Conservation (phyloP, 2,797 vertebrate species). For the Melanotaenia maccullochi region DNA sequence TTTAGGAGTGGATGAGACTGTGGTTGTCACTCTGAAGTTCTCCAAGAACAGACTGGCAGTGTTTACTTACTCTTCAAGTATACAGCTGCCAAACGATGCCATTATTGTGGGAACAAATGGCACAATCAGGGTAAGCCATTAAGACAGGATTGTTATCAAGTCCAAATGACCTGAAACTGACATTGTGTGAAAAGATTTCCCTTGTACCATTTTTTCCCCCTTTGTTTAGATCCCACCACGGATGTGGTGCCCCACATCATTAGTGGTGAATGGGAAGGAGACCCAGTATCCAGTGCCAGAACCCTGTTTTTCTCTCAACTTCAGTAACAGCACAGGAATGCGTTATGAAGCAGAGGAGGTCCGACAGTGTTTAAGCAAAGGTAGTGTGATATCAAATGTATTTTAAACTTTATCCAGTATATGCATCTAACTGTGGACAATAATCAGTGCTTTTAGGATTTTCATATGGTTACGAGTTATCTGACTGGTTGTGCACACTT, state of each 20-base stretch:
- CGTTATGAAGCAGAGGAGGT: slow-evolving; percentile 89
- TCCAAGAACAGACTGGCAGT: slow-evolving; percentile 83
- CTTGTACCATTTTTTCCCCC: not conserved
- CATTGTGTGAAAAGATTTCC: not conserved
- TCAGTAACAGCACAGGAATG: slow-evolving; percentile 83
- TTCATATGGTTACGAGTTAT: fast-evolving
- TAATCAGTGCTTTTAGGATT: not conserved
- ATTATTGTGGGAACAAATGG: slow-evolving; percentile 84
- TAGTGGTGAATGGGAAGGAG: slow-evolving; percentile 81
- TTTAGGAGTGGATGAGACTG: slow-evolving; percentile 86
- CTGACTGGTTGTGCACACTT: not conserved
- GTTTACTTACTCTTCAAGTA: slow-evolving; percentile 76
- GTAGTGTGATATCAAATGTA: slow-evolving; percentile 55
- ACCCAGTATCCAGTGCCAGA: slow-evolving; percentile 79
- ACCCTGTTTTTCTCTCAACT: slow-evolving; percentile 80
- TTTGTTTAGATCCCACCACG: slow-evolving; percentile 76
- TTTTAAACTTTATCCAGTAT: not conserved
- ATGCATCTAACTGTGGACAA: not conserved
- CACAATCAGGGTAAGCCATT: slow-evolving; percentile 76
- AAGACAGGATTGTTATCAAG: not conserved
- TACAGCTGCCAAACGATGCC: slow-evolving; percentile 78
- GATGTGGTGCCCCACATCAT: slow-evolving; percentile 85
- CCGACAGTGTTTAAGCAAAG: slow-evolving; percentile 86
- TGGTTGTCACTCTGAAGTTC: slow-evolving; percentile 85
- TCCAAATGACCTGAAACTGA: not conserved